A percentile compares a stretch with the other conserved stretches of the same genome.
Evolutionary conservation across 2,888 invertebrate species (phyloP).

Genomic region (Rhagonycha fulva): DNA sequence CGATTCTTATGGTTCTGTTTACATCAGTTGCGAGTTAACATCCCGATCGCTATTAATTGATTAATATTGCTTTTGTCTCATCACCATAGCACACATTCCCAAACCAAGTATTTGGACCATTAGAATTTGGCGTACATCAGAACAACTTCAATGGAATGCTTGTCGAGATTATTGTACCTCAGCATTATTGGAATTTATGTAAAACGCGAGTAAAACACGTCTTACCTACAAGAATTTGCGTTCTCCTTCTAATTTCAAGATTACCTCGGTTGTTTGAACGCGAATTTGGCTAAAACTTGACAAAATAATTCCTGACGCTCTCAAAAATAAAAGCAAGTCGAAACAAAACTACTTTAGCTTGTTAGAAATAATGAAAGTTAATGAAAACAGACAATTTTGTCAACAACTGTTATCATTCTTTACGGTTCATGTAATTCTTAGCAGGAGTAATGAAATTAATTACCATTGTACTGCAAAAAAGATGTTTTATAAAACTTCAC

Average conservation of each 20-base stretch:
- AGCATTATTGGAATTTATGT: conserved; percentile 13
- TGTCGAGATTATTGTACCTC: conserved; percentile 11
- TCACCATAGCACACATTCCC: not conserved
- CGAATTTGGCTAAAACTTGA: not conserved
- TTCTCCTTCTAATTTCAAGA: conserved; percentile 13
- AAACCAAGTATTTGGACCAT: not conserved
- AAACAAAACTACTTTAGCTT: not conserved
- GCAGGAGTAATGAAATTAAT: not conserved
- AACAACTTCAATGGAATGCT: conserved; percentile 2
- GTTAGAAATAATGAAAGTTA: not conserved
- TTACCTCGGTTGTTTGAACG: conserved; percentile 11
- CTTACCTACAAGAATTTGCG: conserved; percentile 11
- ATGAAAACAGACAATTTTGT: not conserved
- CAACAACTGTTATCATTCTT: not conserved
- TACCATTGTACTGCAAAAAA: not conserved
- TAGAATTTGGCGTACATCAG: not conserved
- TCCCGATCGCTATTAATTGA: not conserved
- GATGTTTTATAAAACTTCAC: not conserved
- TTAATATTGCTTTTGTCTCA: not conserved
- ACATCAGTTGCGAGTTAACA: not conserved
- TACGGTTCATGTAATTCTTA: not conserved
- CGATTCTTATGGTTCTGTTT: not conserved
- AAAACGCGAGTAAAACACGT: conserved; percentile 8
- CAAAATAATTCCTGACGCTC: not conserved
- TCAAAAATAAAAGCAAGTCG: not conserved